Base-by-base conservation (phyloP, 2,113 vertebrate species). In the Osmerus mordax region DNA sequence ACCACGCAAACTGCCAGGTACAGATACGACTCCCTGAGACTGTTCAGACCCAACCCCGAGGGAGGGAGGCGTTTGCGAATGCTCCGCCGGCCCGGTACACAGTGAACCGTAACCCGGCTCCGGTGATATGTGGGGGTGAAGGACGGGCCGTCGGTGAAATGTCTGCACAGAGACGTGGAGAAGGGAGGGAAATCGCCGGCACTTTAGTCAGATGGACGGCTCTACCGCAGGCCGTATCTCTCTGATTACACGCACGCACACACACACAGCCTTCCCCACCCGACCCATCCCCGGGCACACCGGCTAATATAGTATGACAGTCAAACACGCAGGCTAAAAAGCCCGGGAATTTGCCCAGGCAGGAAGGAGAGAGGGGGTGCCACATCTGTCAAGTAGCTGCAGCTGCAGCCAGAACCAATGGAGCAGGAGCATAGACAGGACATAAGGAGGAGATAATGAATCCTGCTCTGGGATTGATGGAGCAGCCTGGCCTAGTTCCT, bases 371-470 rank as follows among this genome's bases (percentile, higher is more conserved):
- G 41, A 47, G 41, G 7, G 9, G 41, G 41, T 12, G 28, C 14
- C 60, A 6, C n/a, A 75, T 65, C 59, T 60, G 62, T 66, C 25
- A 76, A 60, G 29, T 70, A 1, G 41, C 41, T 71, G 11, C 11
- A 28, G 21, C 47, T 28, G 36, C 62, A 41, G 61, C 25, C 51
- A 64, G 65, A 66, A 36, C 14, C n/a, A 64, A 15, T n/a, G 29
- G 32, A 54, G 41, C 69, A 28, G 18, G 1, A 60, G 8, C 3
- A n/a, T n/a, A 9, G 29, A 52, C 18, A 29, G 36, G 28, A 23
- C 58, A n/a, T 58, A 71, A 1, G 12, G 69, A 25, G 11, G 32
- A 28, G 25, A 47, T 62, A 28, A 52, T 52, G 21, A 71, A 28
- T 28, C 14, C 19, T 19, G 36, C 41, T 62, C 19, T 9, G 28